These are phyloP conservation scores for Mizuhopecten yessoensis DNA, from an alignment of 1,140 invertebrate species.

Conservation along the genomic window DNA sequence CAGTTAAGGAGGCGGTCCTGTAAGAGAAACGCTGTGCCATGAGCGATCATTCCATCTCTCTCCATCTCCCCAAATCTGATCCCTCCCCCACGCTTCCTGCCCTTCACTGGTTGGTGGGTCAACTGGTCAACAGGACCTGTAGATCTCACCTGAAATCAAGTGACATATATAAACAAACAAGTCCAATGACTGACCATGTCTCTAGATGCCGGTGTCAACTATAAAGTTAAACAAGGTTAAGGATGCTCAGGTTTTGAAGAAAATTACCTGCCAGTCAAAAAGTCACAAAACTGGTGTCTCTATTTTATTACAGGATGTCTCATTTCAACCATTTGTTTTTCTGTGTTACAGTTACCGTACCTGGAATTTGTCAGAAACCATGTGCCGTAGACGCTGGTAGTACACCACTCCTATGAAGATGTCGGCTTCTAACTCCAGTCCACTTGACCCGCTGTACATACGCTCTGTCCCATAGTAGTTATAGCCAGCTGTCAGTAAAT, in stretches of 20 bases:
- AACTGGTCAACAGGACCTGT: conserved; percentile 95
- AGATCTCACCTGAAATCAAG: conserved; percentile 93
- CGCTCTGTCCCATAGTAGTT: conserved; percentile 98
- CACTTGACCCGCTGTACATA: conserved; percentile 95
- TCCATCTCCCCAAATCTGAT: conserved; percentile 99
- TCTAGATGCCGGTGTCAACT: too few species aligned
- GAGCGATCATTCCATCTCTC: conserved; percentile 96
- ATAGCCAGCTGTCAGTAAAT: conserved; percentile 89
- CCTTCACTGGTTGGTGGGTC: conserved; percentile 96
- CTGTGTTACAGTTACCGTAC: conserved; percentile 84
- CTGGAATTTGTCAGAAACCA: conserved; percentile 99
- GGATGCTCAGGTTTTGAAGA: too few species aligned
- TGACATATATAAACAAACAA: too few species aligned
- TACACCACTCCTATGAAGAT: conserved; percentile 99
- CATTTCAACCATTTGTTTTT: too few species aligned
- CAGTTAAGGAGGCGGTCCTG: conserved; percentile 97
- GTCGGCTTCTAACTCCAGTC: conserved; percentile 94
- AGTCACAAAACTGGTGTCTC: too few species aligned
- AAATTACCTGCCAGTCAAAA: too few species aligned
- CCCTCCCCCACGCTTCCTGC: conserved; percentile 93
- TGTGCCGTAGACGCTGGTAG: conserved; percentile 98
- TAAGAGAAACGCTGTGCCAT: conserved; percentile 95
- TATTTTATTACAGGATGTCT: neutral
- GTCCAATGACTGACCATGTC: too few species aligned
- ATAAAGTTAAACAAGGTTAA: too few species aligned